phyloP scores from a whole-genome alignment of 2,113 vertebrate species.

The Microcebus murinus region DNA sequence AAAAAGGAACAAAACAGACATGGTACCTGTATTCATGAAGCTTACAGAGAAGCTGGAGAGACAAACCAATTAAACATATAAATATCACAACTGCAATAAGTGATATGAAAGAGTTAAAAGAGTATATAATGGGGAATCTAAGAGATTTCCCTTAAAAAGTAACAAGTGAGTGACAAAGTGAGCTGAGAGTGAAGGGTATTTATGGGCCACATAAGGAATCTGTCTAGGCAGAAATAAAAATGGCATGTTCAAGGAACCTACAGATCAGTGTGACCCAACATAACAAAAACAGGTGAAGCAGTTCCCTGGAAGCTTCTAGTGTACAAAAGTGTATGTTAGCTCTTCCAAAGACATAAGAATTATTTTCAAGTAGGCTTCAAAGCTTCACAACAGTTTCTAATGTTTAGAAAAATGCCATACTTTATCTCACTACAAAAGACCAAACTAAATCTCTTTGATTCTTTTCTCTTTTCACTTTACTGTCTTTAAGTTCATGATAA shows the following conservation, averaged over 20 bases:
- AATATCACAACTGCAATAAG: neutral
- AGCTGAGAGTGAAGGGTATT: neutral
- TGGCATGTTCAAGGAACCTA: neutral
- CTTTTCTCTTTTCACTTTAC: slow-evolving; percentile 10
- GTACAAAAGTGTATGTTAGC: neutral
- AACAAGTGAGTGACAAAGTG: neutral
- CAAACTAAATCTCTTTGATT: neutral
- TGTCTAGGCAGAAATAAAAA: slow-evolving; percentile 19
- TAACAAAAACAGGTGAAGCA: neutral
- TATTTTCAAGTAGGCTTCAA: neutral
- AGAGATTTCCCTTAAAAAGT: neutral
- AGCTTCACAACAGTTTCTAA: slow-evolving; percentile 1
- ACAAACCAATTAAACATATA: slow-evolving; percentile 48
- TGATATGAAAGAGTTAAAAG: neutral
- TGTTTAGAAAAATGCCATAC: neutral
- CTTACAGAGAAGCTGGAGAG: neutral
- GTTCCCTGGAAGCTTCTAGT: neutral
- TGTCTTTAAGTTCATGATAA: neutral
- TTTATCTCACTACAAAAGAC: neutral
- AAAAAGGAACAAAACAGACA: neutral
- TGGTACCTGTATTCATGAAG: neutral
- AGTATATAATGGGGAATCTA: neutral
- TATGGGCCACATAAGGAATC: neutral
- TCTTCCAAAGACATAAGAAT: slow-evolving; percentile 15
- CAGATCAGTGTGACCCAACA: neutral